Conservation (phyloP, 2,888 invertebrate species). For the Plagiodera versicolora region DNA sequence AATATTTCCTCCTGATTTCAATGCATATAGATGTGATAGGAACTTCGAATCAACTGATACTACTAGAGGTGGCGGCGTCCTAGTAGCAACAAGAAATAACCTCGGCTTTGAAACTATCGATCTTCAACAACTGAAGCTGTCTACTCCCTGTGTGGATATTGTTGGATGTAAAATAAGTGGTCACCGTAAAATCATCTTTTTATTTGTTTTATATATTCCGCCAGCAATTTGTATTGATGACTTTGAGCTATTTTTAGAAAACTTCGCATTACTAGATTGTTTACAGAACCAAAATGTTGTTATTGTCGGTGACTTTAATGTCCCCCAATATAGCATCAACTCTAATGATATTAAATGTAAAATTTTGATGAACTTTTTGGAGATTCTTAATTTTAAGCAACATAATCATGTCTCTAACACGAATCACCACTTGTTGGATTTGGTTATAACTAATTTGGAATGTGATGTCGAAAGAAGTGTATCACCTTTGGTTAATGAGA, state of each 20-base stretch:
- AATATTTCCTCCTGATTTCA: constrained; percentile 7
- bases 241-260: constrained; percentile 10
- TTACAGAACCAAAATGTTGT: constrained; percentile 1
- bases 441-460: background rate
- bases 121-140: background rate
- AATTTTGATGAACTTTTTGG: background rate
- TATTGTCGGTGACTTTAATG: constrained; percentile 14
- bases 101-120: constrained; percentile 1
- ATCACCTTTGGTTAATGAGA: background rate
- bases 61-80: constrained; percentile 6
- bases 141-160: background rate
- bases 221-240: background rate
- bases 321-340: background rate
- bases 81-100: constrained; percentile 8
- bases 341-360: too few relatives aligned
- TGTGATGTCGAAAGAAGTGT: background rate
- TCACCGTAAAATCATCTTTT: background rate
- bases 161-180: constrained; percentile 4
- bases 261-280: background rate
- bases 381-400: background rate
- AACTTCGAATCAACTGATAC: background rate
- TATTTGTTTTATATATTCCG: constrained; percentile 10
- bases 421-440: background rate
- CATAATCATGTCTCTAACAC: background rate
- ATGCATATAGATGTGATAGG: constrained; percentile 8